phyloP scores from a whole-genome alignment of 2,113 vertebrate genomes.

The Miniopterus natalensis region DNA sequence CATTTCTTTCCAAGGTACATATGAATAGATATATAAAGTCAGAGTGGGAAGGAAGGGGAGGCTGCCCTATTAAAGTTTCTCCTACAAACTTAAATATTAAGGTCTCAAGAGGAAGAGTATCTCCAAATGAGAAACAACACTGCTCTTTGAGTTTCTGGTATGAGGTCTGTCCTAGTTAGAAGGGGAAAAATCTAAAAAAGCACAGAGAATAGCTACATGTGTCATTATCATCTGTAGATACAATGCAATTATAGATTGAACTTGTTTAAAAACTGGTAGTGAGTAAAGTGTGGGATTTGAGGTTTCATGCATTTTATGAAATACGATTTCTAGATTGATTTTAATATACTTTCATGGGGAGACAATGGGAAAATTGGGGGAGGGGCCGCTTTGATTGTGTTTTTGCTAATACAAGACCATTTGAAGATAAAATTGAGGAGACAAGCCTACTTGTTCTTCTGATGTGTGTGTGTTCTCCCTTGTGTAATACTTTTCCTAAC shows the following conservation, averaged over 20 bases:
- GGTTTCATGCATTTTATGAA: not conserved
- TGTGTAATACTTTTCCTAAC: not conserved
- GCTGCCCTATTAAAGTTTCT: not conserved
- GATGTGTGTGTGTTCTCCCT: not conserved
- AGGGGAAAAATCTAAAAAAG: not conserved
- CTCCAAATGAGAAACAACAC: not conserved
- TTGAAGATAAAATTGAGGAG: slow-evolving; percentile 11
- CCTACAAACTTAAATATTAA: not conserved
- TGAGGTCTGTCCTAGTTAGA: slow-evolving; percentile 15
- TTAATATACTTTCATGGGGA: not conserved
- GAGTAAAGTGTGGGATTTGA: not conserved
- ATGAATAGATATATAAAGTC: not conserved
- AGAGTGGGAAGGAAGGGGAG: not conserved
- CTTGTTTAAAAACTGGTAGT: slow-evolving; percentile 21
- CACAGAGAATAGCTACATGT: not conserved
- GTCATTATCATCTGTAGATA: not conserved
- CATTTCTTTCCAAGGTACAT: slow-evolving; percentile 48
- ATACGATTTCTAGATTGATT: slow-evolving; percentile 11
- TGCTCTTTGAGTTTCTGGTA: slow-evolving; percentile 30
- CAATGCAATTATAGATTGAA: not conserved
- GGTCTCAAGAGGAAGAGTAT: not conserved
- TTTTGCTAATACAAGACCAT: not conserved
- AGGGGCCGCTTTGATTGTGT: not conserved
- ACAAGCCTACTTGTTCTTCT: not conserved
- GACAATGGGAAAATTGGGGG: not conserved